phyloP scores from a whole-genome alignment of 2,113 vertebrate genomes.

The Chionomys nivalis region DNA sequence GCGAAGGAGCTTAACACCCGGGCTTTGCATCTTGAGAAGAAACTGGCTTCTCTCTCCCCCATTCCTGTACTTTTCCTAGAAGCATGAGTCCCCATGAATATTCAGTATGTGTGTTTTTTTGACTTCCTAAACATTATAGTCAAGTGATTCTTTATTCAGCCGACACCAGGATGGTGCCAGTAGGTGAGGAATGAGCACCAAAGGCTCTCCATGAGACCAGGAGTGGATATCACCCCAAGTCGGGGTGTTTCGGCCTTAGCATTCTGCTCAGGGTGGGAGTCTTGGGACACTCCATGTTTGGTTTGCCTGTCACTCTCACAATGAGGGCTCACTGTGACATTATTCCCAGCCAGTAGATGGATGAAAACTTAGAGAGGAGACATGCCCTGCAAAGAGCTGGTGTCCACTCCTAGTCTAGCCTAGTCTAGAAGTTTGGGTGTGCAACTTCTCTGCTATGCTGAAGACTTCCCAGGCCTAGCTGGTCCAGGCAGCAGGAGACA shows the following conservation, averaged over 20 bases:
- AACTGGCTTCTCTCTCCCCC: conserved; percentile 15
- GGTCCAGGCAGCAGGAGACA: background rate
- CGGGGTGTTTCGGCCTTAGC: background rate
- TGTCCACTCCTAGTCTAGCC: rapidly evolving
- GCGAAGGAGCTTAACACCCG: background rate
- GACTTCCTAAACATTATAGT: conserved; percentile 49
- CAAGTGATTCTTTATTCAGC: conserved; percentile 39
- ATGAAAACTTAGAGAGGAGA: background rate
- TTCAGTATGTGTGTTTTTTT: conserved; percentile 54
- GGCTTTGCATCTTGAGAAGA: background rate
- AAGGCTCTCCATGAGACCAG: background rate
- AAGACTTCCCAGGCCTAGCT: background rate
- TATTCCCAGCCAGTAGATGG: background rate
- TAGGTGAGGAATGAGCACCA: background rate
- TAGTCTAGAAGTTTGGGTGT: background rate
- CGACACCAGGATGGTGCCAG: background rate
- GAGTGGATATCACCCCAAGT: background rate
- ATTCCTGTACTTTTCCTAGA: conserved; percentile 71
- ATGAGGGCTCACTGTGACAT: rapidly evolving
- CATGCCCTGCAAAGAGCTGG: background rate
- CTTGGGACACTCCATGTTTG: background rate
- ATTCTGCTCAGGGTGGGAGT: background rate
- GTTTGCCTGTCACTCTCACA: background rate
- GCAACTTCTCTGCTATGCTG: background rate
- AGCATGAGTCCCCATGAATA: conserved; percentile 42